Evolutionary conservation across 1,140 invertebrate species (phyloP).

Genomic region (Laupala kohalensis): DNA sequence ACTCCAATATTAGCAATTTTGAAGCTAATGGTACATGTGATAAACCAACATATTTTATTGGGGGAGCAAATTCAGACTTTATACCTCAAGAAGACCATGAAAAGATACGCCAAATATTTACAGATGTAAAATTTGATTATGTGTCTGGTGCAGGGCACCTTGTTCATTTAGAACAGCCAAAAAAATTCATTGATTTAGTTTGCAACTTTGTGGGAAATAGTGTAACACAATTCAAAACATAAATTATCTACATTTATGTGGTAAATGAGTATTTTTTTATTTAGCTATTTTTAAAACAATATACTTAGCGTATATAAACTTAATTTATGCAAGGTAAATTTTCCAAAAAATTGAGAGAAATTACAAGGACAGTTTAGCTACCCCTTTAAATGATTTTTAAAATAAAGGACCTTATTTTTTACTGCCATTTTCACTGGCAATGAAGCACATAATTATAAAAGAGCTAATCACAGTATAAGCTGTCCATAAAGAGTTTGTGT

Average conservation of each 20-base stretch:
- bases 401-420: too few relatives aligned
- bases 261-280: not conserved
- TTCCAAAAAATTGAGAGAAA: too few relatives aligned
- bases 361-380: too few relatives aligned
- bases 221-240: not conserved
- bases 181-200: not conserved
- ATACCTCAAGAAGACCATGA: conserved; percentile 42
- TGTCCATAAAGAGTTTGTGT: too few relatives aligned
- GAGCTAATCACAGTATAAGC: too few relatives aligned
- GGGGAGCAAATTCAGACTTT: conserved; percentile 63
- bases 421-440: too few relatives aligned
- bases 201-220: not conserved
- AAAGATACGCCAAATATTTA: not conserved
- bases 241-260: not conserved
- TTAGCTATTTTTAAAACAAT: too few relatives aligned
- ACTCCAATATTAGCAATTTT: conserved; percentile 48
- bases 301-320: too few relatives aligned
- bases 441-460: too few relatives aligned
- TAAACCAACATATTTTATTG: conserved; percentile 68
- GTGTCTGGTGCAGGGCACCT: not conserved
- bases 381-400: too few relatives aligned
- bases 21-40: conserved; percentile 39
- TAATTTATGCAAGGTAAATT: too few relatives aligned
- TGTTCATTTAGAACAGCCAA: not conserved
- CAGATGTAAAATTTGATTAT: not conserved